Base-by-base conservation (phyloP, 2,888 invertebrate genomes). In the Lasiommata megera region DNA sequence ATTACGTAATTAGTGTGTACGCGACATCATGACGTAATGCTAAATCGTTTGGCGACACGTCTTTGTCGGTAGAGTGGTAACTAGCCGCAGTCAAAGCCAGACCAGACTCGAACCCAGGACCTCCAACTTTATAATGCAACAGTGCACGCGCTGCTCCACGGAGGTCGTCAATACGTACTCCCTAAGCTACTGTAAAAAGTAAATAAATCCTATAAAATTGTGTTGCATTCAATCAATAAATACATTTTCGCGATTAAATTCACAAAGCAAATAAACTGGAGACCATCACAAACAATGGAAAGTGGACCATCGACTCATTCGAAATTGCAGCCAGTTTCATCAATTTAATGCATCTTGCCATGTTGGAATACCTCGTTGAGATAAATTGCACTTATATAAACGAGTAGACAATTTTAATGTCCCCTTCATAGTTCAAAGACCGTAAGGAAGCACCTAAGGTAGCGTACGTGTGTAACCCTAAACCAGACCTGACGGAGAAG, bases 291-390 rank as follows among this genome's bases (percentile, higher is more conserved):
- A 44, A 37, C 41, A 40, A 41, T 31, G 31, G 28, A 44, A 29
- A 46, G 38, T 38, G 46, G 46, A 29, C 23, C 36, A 52, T 44
- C 54, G 51, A 44, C 8, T 29, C 28, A 29, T 28, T 44, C 28
- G 28, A 29, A 28, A 56, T 56, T 56, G 52, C 52, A 41, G 47
- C 31, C 44, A 11, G 47, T 62, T 62, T 62, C 58, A 62, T 62
- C 56, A 38, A 36, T 56, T 58, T 62, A 61, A 62, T 62, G 58
- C 58, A 58, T 62, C 54, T 28, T 29, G 44, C 14, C 38, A 58
- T 44, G 56, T 53, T 58, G 56, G 37, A 56, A 56, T 44, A 51
- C 29, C 31, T 48, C 17, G 38, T 43, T 50, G 14, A 43, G 50
- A 52, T 37, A n/a, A 44, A 54, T 34, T 31, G 2, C 34, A 14